Base-by-base conservation (phyloP, 1,140 invertebrate species). In the Harpegnathos saltator region DNA sequence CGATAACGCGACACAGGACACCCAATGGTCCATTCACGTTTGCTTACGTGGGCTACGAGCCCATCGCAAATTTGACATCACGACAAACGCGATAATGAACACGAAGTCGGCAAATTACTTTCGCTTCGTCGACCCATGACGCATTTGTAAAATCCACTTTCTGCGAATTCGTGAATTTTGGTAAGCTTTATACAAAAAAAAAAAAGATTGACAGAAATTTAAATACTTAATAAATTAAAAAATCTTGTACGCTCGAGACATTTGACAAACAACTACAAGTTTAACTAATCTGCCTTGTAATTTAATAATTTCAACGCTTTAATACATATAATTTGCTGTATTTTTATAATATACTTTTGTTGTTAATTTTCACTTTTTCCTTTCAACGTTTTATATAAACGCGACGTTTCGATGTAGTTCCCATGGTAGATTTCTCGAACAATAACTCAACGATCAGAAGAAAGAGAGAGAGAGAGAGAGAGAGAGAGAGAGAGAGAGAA, bases 1-100 rank as follows among this genome's bases (percentile, higher is more conserved):
- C n/a, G 24, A 44, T 44, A 44, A 50, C 58, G n/a, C 29, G 50
- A 56, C 3, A 71, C 52, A 44, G 52, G 26, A 72, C 56, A 74
- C 19, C 1, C 38, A 44, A 3, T 11, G 22, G 19, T 24, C 26
- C 56, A 62, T 63, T 72, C 69, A 22, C 56, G 22, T 33, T 29
- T 75, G 26, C 12, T 62, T 7, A 44, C n/a, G 11, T 24, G 1
- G 12, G 11, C 24, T 26, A 48, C 9, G 17, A 44, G 38, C 38
- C 38, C 3, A 11, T 44, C 11, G 9, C 38, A 44, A 44, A 44
- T 44, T 44, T 44, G 4, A 9, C 7, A 44, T 44, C 11, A 11
- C 7, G 38, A 44, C 11, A 44, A 44, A 15, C 14, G 56, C 22
- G 38, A 48, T 48, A 29, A 11, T 11, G 11, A 33, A 63, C 5